Evolutionary conservation across 2,113 vertebrate genomes (phyloP).

Genomic region (Neogale vison): DNA sequence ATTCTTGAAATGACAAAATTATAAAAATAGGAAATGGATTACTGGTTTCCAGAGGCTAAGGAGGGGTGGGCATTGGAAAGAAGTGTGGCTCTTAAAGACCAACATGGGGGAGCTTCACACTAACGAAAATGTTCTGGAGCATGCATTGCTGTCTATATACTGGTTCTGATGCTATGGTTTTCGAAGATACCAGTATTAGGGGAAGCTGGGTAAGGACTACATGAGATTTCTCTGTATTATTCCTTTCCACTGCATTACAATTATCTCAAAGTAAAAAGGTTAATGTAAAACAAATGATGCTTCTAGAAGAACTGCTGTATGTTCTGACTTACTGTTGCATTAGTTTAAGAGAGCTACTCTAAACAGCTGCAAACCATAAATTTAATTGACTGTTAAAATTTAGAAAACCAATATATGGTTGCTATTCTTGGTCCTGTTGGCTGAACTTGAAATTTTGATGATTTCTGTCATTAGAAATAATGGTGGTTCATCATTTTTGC

Average conservation of each 20-base stretch:
- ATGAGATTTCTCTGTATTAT: background rate
- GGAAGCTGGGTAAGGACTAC: background rate
- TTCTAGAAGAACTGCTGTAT: background rate
- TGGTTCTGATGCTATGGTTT: background rate
- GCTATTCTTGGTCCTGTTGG: background rate
- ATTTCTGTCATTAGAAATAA: slow-evolving; percentile 26
- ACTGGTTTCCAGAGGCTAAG: background rate
- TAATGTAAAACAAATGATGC: background rate
- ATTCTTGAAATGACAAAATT: background rate
- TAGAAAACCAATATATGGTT: background rate
- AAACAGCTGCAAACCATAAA: background rate
- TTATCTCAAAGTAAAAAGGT: background rate
- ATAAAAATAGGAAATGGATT: background rate
- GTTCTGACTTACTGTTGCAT: background rate
- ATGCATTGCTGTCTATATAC: background rate
- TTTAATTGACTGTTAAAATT: background rate
- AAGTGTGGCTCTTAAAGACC: background rate
- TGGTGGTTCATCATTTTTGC: background rate
- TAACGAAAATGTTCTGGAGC: background rate
- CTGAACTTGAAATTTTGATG: background rate
- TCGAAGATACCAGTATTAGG: background rate
- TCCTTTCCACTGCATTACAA: background rate
- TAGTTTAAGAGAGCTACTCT: background rate
- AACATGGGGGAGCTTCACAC: background rate
- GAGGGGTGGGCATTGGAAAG: background rate